Base-by-base conservation (phyloP, 2,888 invertebrate species). In the Ectobius pallidus region DNA sequence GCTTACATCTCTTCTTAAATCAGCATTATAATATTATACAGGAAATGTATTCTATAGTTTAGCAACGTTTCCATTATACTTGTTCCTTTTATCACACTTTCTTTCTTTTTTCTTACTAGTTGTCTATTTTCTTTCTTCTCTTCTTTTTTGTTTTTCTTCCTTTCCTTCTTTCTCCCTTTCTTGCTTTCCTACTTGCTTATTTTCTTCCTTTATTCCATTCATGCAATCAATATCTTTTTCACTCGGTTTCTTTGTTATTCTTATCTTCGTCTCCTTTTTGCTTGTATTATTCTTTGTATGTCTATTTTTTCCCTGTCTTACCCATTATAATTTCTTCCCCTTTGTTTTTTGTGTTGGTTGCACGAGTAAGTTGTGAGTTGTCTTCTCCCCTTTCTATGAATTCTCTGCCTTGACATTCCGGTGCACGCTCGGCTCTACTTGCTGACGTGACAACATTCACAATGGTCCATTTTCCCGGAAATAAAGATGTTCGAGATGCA, bases 381-480 rank as follows among this genome's bases (percentile, higher is more conserved):
- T n/a, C n/a, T n/a, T n/a, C n/a, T n/a, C n/a, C n/a, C n/a, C n/a
- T n/a, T n/a, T n/a, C n/a, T n/a, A n/a, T n/a, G n/a, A n/a, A n/a
- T n/a, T n/a, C n/a, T n/a, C n/a, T n/a, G 9, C 46, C n/a, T n/a
- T n/a, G 18, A n/a, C 46, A 18, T 6, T n/a, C 18, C 14, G 9
- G n/a, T 14, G n/a, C 3, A 44, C 16, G 6, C 18, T 18, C n/a
- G n/a, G n/a, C n/a, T n/a, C n/a, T n/a, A n/a, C n/a, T n/a, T n/a
- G n/a, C n/a, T n/a, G n/a, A n/a, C 46, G 46, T 46, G 46, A 46
- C 46, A 46, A 20, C 46, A 18, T 46, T 46, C 46, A n/a, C n/a
- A 46, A 18, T 46, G 46, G 46, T n/a, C 18, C 46, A 46, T 18
- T 46, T 46, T 46, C 18, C 0, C 18, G 18, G 18, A 18, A 46